Percentiles rank a stretch among this genome's conserved stretches.
These are phyloP conservation scores for Myopa testacea DNA, from an alignment of 2,888 invertebrate genomes.

Conservation along the genomic window DNA sequence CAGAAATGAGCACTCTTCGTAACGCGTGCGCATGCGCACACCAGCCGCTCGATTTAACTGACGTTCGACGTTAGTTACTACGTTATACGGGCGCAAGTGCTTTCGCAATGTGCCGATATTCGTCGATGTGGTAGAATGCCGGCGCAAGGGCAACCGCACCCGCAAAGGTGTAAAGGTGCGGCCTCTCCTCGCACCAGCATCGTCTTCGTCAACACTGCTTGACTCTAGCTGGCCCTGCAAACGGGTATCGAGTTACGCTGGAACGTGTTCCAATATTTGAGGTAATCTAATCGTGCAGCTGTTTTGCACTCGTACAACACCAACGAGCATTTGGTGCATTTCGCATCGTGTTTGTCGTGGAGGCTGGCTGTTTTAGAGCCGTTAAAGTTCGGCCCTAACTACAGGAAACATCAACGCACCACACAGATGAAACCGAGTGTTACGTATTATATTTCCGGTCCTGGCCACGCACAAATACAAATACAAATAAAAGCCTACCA, in stretches of 20 bases:
- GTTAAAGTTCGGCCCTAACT: not conserved
- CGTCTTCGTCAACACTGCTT: slow-evolving; percentile 15
- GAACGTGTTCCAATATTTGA: slow-evolving; percentile 30
- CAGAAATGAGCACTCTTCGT: not conserved
- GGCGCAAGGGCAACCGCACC: not conserved
- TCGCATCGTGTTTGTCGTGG: not conserved
- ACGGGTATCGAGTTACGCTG: slow-evolving; percentile 26
- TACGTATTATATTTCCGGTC: too few relatives aligned
- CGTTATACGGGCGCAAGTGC: slow-evolving; percentile 9
- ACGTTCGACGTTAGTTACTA: not conserved
- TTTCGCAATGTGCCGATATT: not conserved
- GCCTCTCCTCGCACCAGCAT: not conserved
- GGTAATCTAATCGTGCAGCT: slow-evolving; percentile 34
- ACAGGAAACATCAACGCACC: not conserved
- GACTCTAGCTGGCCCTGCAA: slow-evolving; percentile 9
- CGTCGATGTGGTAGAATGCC: not conserved
- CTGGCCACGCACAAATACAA: too few relatives aligned
- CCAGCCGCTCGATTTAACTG: not conserved
- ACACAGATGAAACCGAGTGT: not conserved
- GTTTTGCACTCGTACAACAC: slow-evolving; percentile 7
- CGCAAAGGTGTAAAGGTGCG: slow-evolving; percentile 15
- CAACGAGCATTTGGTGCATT: too few relatives aligned
- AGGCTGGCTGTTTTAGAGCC: not conserved
- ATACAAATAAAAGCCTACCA: too few relatives aligned
- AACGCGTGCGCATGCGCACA: slow-evolving; percentile 1